Base-by-base conservation (phyloP, 2,797 vertebrate genomes). In the Parauchenoglanis punctatus region DNA sequence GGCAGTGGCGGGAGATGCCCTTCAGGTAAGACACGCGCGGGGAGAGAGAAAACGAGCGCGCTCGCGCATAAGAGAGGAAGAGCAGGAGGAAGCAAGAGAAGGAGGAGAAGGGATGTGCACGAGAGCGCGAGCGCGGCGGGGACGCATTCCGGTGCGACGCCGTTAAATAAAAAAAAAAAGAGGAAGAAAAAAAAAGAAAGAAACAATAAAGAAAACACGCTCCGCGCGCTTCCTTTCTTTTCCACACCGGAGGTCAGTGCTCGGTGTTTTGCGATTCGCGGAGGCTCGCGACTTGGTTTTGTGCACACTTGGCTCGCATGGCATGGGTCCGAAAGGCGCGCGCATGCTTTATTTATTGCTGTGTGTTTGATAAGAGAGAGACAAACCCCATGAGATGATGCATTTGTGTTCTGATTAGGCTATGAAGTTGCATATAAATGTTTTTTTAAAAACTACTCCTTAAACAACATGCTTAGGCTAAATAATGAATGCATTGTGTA, bases 1-100 rank as follows among this genome's bases (percentile, higher is more conserved):
- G 81, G 95, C 95, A 89, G 96, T 94, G 91, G 94, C 93, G 94
- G 95, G 95, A 94, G 95, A 96, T 95, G 95, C 95, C 95, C 95
- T 96, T 94, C 96, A 97, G 96, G 96, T 97, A 92, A 95, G 96
- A 93, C 90, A 77, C 91, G 52, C 54, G 87, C 78, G 17, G 56
- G 56, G 87, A 81, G 91, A 85, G 73, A 80, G 75, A 78, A n/a
- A 44, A n/a, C 58, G 78, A 81, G 58, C 20, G 58, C 78, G 78
- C 56, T 61, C 78, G 78, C 78, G 58, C 58, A 46, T 44, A n/a
- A 86, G 86, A 75, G 91, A 85, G 83, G 91, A 89, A 91, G 92
- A 93, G 90, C 63, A 92, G 92, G 54, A 81, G 31, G 72, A 67
- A 92, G 92, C n/a, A 78, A n/a, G 76, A 80, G 77, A 88, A 89